Evolutionary conservation across 2,888 invertebrate species (phyloP).

Genomic region (Limnephilus rhombicus): DNA sequence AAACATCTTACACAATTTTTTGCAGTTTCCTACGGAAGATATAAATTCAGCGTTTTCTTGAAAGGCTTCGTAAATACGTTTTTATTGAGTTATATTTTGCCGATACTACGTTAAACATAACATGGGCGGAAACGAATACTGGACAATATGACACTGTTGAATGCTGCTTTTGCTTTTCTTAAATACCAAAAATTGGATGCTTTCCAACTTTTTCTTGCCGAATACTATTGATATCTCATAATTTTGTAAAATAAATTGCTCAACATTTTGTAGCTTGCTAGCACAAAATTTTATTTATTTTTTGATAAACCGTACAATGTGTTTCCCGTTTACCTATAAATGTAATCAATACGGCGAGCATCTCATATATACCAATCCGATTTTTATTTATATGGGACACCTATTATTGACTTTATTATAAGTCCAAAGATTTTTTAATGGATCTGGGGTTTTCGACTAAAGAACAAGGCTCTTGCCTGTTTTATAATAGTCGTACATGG

Average conservation of each 20-base stretch:
- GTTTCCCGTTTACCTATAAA: too few species aligned
- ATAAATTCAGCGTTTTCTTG: neutral
- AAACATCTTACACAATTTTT: too few species aligned
- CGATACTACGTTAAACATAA: neutral
- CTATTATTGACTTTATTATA: too few species aligned
- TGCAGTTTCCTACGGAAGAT: neutral
- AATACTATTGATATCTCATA: neutral
- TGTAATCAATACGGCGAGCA: too few species aligned
- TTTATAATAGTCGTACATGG: too few species aligned
- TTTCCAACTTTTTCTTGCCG: neutral
- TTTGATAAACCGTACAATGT: too few species aligned
- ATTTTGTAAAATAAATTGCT: neutral
- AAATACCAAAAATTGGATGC: neutral
- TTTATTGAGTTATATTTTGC: neutral
- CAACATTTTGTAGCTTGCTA: neutral
- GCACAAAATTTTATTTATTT: neutral
- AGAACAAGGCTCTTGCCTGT: too few species aligned
- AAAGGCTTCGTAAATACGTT: neutral
- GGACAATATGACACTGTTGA: neutral
- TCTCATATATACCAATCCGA: too few species aligned
- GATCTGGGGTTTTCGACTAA: too few species aligned
- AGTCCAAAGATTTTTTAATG: too few species aligned
- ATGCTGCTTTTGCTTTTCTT: neutral
- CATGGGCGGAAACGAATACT: neutral
- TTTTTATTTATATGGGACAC: too few species aligned